Evolutionary conservation across 2,113 vertebrate species (phyloP).

Genomic region (Pluvianellus socialis): DNA sequence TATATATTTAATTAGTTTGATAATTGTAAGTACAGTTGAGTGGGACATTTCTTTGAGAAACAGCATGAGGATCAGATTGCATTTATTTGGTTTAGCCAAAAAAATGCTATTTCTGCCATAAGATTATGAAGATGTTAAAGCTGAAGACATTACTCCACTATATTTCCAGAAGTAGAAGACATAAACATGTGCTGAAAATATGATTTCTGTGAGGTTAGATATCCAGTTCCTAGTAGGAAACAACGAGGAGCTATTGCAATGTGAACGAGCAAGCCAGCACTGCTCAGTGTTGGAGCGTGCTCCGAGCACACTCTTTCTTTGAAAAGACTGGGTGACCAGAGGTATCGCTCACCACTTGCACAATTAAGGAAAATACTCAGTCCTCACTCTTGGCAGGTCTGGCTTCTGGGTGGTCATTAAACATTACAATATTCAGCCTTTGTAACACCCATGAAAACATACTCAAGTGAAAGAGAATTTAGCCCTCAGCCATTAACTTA

Average conservation of each 20-base stretch:
- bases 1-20: neutral
- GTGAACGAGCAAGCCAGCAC: neutral
- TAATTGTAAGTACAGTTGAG: neutral
- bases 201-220: neutral
- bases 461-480: neutral
- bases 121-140: neutral
- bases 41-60: neutral
- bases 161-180: neutral
- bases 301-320: rapidly evolving
- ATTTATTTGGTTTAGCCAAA: neutral
- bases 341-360: neutral
- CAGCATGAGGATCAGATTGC: neutral
- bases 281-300: rapidly evolving
- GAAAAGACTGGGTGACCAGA: neutral
- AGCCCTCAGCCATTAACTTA: neutral
- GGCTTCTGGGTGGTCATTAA: neutral
- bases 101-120: neutral
- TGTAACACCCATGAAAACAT: neutral
- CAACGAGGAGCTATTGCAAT: neutral
- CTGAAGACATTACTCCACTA: neutral
- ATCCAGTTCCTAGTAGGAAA: neutral
- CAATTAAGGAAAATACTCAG: neutral
- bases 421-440: neutral
- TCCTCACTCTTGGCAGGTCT: neutral
- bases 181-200: neutral